phyloP scores from a whole-genome alignment of 2,888 invertebrate species.

The Eucera pruinosa region DNA sequence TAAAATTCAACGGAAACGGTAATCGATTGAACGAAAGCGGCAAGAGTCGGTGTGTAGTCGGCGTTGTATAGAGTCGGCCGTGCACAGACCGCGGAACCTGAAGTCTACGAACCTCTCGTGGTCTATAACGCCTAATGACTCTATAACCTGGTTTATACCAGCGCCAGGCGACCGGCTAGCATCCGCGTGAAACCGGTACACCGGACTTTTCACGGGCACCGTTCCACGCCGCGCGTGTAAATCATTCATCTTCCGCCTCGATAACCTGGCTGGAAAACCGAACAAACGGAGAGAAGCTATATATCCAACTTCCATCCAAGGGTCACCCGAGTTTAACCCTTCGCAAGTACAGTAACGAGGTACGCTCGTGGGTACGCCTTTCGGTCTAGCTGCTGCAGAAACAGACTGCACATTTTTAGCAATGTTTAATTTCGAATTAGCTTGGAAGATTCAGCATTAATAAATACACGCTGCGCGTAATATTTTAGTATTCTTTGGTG shows the following conservation, averaged over 20 bases:
- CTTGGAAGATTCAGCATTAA: too few species aligned
- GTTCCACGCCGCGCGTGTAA: constrained; percentile 5
- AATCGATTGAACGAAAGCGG: constrained; percentile 66
- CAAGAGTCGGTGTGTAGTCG: constrained; percentile 43
- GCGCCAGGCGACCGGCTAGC: neutral
- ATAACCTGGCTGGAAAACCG: constrained; percentile 5
- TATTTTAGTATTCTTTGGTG: too few species aligned
- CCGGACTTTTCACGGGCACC: constrained; percentile 27
- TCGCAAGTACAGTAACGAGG: constrained; percentile 7
- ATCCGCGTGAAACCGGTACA: constrained; percentile 40
- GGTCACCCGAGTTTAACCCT: constrained; percentile 1
- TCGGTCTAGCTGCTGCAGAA: too few species aligned
- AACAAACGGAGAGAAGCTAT: neutral
- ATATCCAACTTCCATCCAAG: neutral
- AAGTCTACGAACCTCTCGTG: constrained; percentile 27
- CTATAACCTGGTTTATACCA: constrained; percentile 59
- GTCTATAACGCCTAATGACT: constrained; percentile 63
- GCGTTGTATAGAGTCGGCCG: too few species aligned
- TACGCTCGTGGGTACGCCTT: too few species aligned
- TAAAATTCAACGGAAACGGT: constrained; percentile 57
- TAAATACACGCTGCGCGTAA: too few species aligned
- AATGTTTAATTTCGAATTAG: too few species aligned
- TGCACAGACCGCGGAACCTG: constrained; percentile 18
- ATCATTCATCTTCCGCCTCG: constrained; percentile 32
- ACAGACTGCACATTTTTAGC: too few species aligned